A percentile compares a stretch with the other conserved stretches of the same genome.
These are phyloP conservation scores for Oryzias celebensis DNA, from an alignment of 2,113 vertebrate species.

Conservation along the genomic window DNA sequence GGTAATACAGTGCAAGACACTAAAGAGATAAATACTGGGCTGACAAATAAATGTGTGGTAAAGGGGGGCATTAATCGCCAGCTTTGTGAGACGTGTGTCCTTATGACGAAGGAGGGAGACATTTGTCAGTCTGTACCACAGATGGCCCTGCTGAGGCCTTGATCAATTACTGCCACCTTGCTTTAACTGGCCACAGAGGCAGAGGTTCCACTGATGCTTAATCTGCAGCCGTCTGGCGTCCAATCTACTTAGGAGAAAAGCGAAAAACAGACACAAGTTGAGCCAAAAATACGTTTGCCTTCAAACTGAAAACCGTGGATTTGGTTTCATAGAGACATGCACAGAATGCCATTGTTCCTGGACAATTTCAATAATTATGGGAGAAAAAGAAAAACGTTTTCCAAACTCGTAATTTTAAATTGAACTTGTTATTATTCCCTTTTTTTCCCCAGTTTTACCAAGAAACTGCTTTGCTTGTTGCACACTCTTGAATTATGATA, in stretches of 20 bases:
- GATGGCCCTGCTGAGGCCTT: constrained; percentile 75
- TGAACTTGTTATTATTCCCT: too few species aligned
- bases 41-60: constrained; percentile 79
- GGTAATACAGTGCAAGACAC: constrained; percentile 65
- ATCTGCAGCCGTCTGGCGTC: constrained; percentile 57
- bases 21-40: constrained; percentile 74
- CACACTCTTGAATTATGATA: too few species aligned
- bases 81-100: constrained; percentile 78
- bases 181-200: constrained; percentile 65
- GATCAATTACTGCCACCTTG: constrained; percentile 77
- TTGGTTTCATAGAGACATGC: too few species aligned
- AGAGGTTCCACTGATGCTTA: constrained; percentile 40
- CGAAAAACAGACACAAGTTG: constrained; percentile 2
- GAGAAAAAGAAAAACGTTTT: too few species aligned
- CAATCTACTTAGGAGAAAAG: constrained; percentile 10
- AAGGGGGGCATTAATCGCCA: constrained; percentile 75
- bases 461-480: too few species aligned
- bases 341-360: too few species aligned
- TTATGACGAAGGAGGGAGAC: constrained; percentile 82
- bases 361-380: too few species aligned
- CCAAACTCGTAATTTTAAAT: too few species aligned
- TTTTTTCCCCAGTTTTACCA: too few species aligned
- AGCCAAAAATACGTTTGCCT: background rate
- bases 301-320: background rate
- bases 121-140: constrained; percentile 81